phyloP scores from a whole-genome alignment of 2,797 vertebrate genomes.

The Peromyscus attwateri region DNA sequence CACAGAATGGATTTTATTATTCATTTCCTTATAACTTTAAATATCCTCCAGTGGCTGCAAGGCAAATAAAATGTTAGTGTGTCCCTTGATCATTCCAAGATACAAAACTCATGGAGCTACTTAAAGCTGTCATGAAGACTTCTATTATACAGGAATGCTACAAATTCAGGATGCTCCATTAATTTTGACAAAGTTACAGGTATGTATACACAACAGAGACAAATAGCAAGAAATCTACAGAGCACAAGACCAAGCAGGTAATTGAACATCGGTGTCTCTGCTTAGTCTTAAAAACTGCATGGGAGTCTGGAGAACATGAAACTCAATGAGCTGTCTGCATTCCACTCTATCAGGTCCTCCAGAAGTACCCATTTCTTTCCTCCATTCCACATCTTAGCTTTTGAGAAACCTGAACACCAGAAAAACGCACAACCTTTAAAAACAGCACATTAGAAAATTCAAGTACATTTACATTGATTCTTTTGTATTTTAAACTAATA shows the following conservation, averaged over 20 bases:
- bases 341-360: not conserved
- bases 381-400: not conserved
- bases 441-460: fast-evolving
- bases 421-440: not conserved
- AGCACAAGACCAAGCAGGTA: not conserved
- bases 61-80: not conserved
- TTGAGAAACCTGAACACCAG: not conserved
- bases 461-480: not conserved
- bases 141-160: not conserved
- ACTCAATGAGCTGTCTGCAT: not conserved
- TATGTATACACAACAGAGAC: not conserved
- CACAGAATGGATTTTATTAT: not conserved
- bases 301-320: no score
- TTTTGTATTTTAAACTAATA: not conserved
- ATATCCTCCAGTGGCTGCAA: not conserved
- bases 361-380: not conserved
- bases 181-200: not conserved
- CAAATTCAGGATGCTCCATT: not conserved
- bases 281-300: not conserved
- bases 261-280: not conserved
- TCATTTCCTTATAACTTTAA: not conserved
- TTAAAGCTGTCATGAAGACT: not conserved
- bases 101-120: not conserved
- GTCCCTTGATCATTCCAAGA: not conserved
- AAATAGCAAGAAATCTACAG: not conserved